A percentile compares a stretch with the other conserved stretches of the same genome.
Evolutionary conservation across 2,797 vertebrate genomes (phyloP).

Genomic region (Coranthus polyacanthus): DNA sequence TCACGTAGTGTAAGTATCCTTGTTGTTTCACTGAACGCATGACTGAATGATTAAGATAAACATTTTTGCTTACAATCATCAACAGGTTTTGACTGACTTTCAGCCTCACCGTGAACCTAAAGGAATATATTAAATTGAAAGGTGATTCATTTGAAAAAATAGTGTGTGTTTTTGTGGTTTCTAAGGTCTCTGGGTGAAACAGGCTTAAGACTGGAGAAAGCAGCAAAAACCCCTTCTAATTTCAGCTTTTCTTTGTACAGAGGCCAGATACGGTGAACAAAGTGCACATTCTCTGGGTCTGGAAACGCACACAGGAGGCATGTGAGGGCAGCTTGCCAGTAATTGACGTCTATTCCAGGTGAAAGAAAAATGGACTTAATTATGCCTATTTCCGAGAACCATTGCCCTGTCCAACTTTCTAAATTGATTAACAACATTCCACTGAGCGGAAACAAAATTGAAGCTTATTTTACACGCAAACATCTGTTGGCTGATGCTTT

Average conservation of each 20-base stretch:
- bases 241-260: constrained; percentile 24
- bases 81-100: constrained; percentile 23
- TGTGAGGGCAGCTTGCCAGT: constrained; percentile 7
- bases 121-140: constrained; percentile 33
- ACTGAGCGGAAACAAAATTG: constrained; percentile 55
- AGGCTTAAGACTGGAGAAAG: constrained; percentile 28
- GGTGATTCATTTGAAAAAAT: constrained; percentile 32
- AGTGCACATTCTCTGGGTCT: constrained; percentile 13
- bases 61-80: constrained; percentile 44
- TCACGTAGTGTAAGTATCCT: not conserved
- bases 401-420: constrained; percentile 49
- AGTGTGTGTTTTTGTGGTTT: constrained; percentile 39
- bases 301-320: constrained; percentile 15
- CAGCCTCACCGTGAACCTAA: constrained; percentile 17
- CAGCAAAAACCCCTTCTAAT: constrained; percentile 17
- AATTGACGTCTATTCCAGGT: constrained; percentile 58
- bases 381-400: constrained; percentile 59
- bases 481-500: constrained; percentile 52
- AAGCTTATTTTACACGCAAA: constrained; percentile 63
- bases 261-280: constrained; percentile 18
- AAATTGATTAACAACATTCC: constrained; percentile 70
- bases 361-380: constrained; percentile 74
- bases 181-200: constrained; percentile 10
- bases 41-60: constrained; percentile 23
- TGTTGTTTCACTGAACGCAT: too few species aligned